Base-by-base conservation (phyloP, 2,888 invertebrate genomes). In the Microctonus hyperodae region DNA sequence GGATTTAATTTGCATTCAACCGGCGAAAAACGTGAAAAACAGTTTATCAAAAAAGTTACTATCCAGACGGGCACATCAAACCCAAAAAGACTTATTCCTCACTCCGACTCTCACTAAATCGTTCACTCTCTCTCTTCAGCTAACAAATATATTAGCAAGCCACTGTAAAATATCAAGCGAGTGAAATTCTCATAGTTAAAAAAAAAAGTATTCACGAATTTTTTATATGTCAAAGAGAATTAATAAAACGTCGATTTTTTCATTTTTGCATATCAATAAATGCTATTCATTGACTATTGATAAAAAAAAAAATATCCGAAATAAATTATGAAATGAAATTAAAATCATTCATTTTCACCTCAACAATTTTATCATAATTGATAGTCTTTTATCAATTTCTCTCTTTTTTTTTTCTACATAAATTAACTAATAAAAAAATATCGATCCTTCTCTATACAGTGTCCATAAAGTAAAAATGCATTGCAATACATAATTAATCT, bases 1-100 rank as follows among this genome's bases (percentile, higher is more conserved):
- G 78, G 77, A 80, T 81, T 82, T 81, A 81, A 81, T 82, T 82
- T 79, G 79, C 81, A 79, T 80, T 77, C 77, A 77, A 68, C 76
- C 76, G 78, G 75, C 75, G 76, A 77, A 79, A 79, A 80, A 79
- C 77, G 78, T 73, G 77, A 76, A 80, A 81, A 82, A 81, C 81
- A 80, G 79, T 82, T 81, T 82, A 80, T 82, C 79, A 81, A 80
- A 81, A 81, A 81, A 80, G 78, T 77, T 80, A 78, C 74, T 74
- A 74, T 75, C 75, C 78, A 75, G 75, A 70, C 75, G 75, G 1
- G 55, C 31, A 23, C 25, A n/a, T n/a, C n/a, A 11, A 25, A n/a
- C n/a, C 2, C 25, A 25, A 25, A n/a, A n/a, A 16, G 16, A 16
- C 1, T 16, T 44, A 16, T 16, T 44, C 1, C 16, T 7, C 7